Conservation (phyloP, 2,113 vertebrate genomes). For the Pionites leucogaster region DNA sequence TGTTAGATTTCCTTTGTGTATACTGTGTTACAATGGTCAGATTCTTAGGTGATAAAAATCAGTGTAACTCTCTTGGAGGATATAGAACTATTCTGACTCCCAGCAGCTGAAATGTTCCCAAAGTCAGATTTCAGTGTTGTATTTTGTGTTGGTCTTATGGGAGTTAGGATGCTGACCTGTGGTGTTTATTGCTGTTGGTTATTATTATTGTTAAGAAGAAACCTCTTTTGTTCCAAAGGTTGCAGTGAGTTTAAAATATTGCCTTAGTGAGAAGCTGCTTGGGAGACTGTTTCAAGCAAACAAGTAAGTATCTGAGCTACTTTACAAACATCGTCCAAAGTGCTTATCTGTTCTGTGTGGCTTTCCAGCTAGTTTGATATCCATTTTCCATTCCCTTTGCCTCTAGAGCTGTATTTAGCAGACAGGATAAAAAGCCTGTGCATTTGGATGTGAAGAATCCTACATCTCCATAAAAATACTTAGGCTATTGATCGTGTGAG, state of each 20-base stretch:
- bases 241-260: background rate
- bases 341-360: background rate
- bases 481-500: background rate
- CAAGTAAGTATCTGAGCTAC: background rate
- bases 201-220: slow-evolving; percentile 6
- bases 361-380: background rate
- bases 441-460: background rate
- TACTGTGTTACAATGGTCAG: background rate
- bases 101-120: background rate
- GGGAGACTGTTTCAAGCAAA: background rate
- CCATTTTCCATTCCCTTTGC: background rate
- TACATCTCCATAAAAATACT: background rate
- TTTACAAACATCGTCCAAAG: background rate
- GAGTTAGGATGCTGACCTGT: background rate
- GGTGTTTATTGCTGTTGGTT: background rate
- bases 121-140: background rate
- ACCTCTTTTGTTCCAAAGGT: background rate
- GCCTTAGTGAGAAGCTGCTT: background rate
- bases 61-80: background rate
- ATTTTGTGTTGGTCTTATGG: background rate
- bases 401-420: background rate
- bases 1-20: background rate
- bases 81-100: background rate
- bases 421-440: background rate
- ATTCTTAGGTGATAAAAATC: slow-evolving; percentile 2